phyloP scores from a whole-genome alignment of 1,140 invertebrate species.

The Hormaphis cornu region DNA sequence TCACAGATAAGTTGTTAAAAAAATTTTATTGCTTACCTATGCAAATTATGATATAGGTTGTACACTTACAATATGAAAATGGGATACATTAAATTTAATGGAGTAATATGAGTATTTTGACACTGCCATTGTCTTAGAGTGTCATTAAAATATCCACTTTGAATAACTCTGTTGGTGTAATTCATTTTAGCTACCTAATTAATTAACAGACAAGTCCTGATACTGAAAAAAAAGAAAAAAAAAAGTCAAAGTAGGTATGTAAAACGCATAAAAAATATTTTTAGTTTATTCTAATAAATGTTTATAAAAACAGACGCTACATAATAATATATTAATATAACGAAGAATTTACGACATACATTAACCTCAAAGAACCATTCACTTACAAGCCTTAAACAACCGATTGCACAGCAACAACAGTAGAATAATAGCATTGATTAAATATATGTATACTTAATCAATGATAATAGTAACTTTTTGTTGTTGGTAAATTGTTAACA shows the following conservation, averaged over 20 bases:
- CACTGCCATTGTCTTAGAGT: conserved; percentile 72
- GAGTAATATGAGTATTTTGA: conserved; percentile 58
- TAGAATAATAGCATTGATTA: too few species aligned
- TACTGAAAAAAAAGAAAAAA: background rate
- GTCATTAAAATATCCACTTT: conserved; percentile 77
- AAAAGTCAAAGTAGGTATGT: background rate
- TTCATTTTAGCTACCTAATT: background rate
- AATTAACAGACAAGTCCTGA: background rate
- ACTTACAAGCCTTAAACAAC: too few species aligned
- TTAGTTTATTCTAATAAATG: too few species aligned
- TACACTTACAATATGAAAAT: conserved; percentile 77
- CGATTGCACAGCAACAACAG: too few species aligned
- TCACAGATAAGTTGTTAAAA: background rate
- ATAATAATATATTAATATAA: too few species aligned
- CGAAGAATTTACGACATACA: too few species aligned
- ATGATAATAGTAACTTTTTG: too few species aligned
- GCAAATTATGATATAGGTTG: background rate
- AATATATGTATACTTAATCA: too few species aligned
- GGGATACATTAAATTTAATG: conserved; percentile 84
- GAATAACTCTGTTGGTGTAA: conserved; percentile 51
- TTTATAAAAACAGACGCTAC: too few species aligned
- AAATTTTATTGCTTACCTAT: conserved; percentile 55
- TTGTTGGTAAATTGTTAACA: too few species aligned
- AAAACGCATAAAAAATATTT: too few species aligned
- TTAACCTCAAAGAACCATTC: too few species aligned